These are phyloP conservation scores for Centropus unirufus DNA, from an alignment of 2,113 vertebrate species.

Conservation along the genomic window DNA sequence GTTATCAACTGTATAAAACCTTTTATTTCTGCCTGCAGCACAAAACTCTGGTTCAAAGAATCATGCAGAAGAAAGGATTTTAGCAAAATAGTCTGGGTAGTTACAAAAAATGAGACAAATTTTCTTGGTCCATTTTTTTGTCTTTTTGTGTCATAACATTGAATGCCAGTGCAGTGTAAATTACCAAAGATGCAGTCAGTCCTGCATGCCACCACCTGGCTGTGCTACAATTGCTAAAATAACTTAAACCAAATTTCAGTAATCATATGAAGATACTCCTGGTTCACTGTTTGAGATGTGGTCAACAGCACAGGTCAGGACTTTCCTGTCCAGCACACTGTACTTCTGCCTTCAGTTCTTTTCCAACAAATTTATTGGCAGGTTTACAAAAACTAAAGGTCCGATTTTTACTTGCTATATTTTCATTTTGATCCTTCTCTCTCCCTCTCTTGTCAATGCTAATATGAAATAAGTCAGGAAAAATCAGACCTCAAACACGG, in stretches of 20 bases:
- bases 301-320: not conserved
- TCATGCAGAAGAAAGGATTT: not conserved
- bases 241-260: not conserved
- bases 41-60: not conserved
- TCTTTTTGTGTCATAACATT: not conserved
- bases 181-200: not conserved
- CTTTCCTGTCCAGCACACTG: not conserved
- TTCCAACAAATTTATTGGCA: not conserved
- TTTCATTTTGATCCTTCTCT: not conserved
- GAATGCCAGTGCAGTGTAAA: not conserved
- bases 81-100: not conserved
- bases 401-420: not conserved
- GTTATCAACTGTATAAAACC: not conserved
- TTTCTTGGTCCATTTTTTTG: not conserved
- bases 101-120: not conserved
- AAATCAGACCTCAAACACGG: not conserved
- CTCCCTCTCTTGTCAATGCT: not conserved
- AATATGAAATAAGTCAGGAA: not conserved
- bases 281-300: not conserved
- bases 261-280: not conserved
- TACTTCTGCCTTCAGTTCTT: not conserved
- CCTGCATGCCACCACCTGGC: not conserved
- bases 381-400: not conserved
- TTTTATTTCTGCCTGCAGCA: not conserved
- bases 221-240: not conserved